Evolutionary conservation across 2,797 vertebrate species (phyloP).

Genomic region (Microctenopoma lineatum): DNA sequence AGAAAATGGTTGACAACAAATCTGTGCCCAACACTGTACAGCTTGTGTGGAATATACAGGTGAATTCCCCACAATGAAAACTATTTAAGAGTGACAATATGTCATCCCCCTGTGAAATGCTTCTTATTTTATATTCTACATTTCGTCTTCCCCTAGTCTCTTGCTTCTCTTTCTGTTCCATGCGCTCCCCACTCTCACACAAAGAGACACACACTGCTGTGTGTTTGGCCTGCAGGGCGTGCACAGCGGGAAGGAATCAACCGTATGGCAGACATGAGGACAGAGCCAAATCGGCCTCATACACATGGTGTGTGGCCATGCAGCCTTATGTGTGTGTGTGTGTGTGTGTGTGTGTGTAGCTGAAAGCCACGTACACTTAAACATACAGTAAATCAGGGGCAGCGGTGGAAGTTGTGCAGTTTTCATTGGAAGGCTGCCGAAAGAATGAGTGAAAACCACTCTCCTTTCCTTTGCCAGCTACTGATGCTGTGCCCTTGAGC

Average conservation of each 20-base stretch:
- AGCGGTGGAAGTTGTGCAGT: constrained; percentile 57
- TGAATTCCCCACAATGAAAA: constrained; percentile 1
- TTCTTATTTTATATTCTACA: background rate
- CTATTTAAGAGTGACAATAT: constrained; percentile 14
- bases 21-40: constrained; percentile 1
- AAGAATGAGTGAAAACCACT: constrained; percentile 59
- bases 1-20: background rate
- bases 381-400: constrained; percentile 66
- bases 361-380: constrained; percentile 64
- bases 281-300: constrained; percentile 73
- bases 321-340: constrained; percentile 26
- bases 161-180: constrained; percentile 31
- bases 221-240: constrained; percentile 78
- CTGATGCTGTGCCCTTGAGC: constrained; percentile 60
- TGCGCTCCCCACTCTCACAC: constrained; percentile 18
- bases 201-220: constrained; percentile 43
- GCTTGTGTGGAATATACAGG: background rate
- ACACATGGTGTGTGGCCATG: constrained; percentile 72
- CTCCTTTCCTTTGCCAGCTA: constrained; percentile 29
- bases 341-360: constrained; percentile 31
- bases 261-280: constrained; percentile 79
- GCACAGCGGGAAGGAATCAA: constrained; percentile 75
- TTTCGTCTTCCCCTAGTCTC: constrained; percentile 10
- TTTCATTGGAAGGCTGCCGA: constrained; percentile 61
- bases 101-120: constrained; percentile 5